Evolutionary conservation across 2,888 invertebrate genomes (phyloP).

Genomic region (Petrophora chlorosata): DNA sequence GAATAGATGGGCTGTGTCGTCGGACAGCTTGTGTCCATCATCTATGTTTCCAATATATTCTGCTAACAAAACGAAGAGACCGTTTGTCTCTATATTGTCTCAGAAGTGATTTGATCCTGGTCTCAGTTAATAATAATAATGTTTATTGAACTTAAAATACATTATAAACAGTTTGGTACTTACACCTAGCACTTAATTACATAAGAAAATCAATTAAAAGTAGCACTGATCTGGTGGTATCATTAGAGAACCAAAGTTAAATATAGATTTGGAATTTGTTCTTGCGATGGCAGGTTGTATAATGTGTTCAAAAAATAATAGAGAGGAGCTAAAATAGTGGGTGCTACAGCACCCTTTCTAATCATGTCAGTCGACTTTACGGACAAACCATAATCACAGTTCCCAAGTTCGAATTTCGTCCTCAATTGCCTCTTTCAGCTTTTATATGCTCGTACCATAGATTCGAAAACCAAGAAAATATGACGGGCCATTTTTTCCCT

Average conservation of each 20-base stretch:
- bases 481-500: slow-evolving; percentile 25
- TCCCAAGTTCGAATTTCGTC: slow-evolving; percentile 21
- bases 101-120: no score
- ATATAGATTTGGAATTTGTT: background rate
- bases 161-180: no score
- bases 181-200: no score
- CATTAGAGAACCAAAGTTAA: no score
- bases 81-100: no score
- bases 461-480: slow-evolving; percentile 27
- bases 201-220: no score
- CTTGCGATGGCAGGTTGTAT: background rate
- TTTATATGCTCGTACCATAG: slow-evolving; percentile 24
- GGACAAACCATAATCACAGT: slow-evolving; percentile 20
- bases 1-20: slow-evolving; percentile 42
- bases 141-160: no score
- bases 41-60: no score
- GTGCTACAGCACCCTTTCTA: slow-evolving; percentile 11
- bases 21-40: slow-evolving; percentile 47
- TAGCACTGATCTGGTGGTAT: no score
- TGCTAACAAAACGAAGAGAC: no score
- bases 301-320: background rate
- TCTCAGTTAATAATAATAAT: no score
- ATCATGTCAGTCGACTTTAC: slow-evolving; percentile 16
- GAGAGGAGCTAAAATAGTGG: slow-evolving; percentile 10
- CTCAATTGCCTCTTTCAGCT: slow-evolving; percentile 24